phyloP scores from a whole-genome alignment of 1,140 invertebrate genomes.

The Zaprionus taronus region DNA sequence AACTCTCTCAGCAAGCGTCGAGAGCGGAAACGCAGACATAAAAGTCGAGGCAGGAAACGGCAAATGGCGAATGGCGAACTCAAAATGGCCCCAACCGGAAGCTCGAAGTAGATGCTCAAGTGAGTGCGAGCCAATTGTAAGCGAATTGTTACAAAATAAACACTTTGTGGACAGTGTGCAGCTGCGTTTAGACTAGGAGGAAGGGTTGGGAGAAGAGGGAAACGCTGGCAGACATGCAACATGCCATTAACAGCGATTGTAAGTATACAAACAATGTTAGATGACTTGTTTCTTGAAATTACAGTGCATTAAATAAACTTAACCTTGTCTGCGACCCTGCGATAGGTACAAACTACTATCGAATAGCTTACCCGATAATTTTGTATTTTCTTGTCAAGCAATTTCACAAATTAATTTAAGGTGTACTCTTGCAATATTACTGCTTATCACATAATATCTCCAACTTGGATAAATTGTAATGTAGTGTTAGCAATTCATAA shows the following conservation, averaged over 20 bases:
- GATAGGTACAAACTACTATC: too few species aligned
- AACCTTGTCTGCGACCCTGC: too few species aligned
- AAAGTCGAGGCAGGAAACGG: constrained; percentile 68
- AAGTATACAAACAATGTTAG: background rate
- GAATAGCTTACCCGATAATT: too few species aligned
- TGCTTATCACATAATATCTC: too few species aligned
- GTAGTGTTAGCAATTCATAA: too few species aligned
- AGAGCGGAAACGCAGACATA: constrained; percentile 63
- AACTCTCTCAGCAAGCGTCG: constrained; percentile 43
- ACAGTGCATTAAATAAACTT: background rate
- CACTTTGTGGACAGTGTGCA: constrained; percentile 58
- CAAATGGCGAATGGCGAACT: constrained; percentile 43
- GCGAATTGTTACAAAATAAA: constrained; percentile 66
- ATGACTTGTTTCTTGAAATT: background rate
- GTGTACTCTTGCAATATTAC: too few species aligned
- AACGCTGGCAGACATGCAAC: background rate
- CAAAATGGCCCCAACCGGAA: constrained; percentile 21
- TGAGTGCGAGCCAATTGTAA: constrained; percentile 37
- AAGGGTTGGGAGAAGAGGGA: background rate
- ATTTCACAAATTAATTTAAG: too few species aligned
- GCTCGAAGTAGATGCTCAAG: background rate
- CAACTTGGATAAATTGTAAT: too few species aligned
- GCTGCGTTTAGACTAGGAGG: background rate
- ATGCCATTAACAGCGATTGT: background rate
- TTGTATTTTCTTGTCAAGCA: too few species aligned